Evolutionary conservation across 2,797 vertebrate species (phyloP), one percentile per base, ranked within the genome.

Genomic region (Podarcis lilfordi): DNA sequence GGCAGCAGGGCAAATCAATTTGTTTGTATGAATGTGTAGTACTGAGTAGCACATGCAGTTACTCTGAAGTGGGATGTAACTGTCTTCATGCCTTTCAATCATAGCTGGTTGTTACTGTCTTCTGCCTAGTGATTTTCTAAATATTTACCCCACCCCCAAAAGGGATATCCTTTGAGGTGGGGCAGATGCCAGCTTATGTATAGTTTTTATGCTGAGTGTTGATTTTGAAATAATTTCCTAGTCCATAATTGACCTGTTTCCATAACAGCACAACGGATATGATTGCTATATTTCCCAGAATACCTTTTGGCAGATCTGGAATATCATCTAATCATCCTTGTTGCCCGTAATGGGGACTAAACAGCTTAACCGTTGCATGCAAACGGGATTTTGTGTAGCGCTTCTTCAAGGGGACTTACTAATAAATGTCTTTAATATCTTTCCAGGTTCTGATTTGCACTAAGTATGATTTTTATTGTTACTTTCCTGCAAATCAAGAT

Each of bases 1-100:
- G 55, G 86, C 81, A 89, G 19, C 59, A 55, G 45, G 84, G 68
- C 74, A 92, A 89, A 92, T 93, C 89, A 87, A 78, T 72, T 93
- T 82, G 79, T 90, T 89, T 92, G 87, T 89, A 32, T 86, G 92
- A 86, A 29, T 9, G 75, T 66, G 59, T 87, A 89, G 78, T 82
- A 4, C 84, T 91, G 72, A 86, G 40, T 92, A 91, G 40, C 6
- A 66, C 4, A 37, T 13, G 35, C 32, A 84, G 2, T 68, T 89
- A 37, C 29, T 88, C 3, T 69, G 59, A 87, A 90, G 55, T 88
- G 3, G 27, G 25, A 17, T 69, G 37, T 89, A 0, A 86, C 2
- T 90, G 88, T 3, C 2, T 75, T n/a, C 64, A 72, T 64, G 80
- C 72, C 35, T 86, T 59, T 8, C 6, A 64, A 50, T n/a, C 2